Conservation (phyloP, 2,797 vertebrate genomes). For the Gymnothorax reevesii region DNA sequence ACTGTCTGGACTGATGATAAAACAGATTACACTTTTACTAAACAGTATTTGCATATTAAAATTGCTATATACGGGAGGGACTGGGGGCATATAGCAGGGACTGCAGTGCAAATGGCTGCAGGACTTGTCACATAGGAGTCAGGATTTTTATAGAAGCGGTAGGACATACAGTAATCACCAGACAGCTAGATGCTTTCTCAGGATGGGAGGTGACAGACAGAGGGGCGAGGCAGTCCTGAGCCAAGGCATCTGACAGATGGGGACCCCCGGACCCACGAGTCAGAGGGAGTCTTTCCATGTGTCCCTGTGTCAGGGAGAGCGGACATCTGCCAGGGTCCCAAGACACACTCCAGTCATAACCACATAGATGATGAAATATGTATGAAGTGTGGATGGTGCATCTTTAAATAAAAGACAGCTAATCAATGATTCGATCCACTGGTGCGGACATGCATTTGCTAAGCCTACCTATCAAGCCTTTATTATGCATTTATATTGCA, state of each 20-base stretch:
- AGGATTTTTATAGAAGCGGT: constrained; percentile 3
- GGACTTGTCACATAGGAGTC: neutral
- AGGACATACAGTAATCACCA: constrained; percentile 25
- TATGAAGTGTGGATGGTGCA: constrained; percentile 70
- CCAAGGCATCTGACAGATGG: constrained; percentile 68
- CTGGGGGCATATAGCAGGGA: too few relatives aligned
- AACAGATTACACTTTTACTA: neutral
- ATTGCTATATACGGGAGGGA: neutral
- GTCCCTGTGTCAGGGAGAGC: constrained; percentile 62
- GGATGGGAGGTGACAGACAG: constrained; percentile 33
- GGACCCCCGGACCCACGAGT: constrained; percentile 55
- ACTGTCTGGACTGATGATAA: neutral
- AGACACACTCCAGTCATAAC: constrained; percentile 60
- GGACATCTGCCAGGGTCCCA: constrained; percentile 80
- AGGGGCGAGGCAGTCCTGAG: constrained; percentile 40
- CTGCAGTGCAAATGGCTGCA: neutral
- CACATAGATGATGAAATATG: constrained; percentile 72
- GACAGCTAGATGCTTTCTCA: constrained; percentile 44
- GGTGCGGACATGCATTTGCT: constrained; percentile 65
- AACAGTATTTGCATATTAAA: neutral
- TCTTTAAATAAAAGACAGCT: constrained; percentile 46
- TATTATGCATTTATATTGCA: constrained; percentile 67
- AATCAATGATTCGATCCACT: constrained; percentile 72
- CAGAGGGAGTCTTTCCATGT: constrained; percentile 28
- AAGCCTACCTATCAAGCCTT: constrained; percentile 67